Conservation (phyloP, 30 jellyfish, hydroid and myxozoan genomes). For the Pelagia noctiluca region DNA sequence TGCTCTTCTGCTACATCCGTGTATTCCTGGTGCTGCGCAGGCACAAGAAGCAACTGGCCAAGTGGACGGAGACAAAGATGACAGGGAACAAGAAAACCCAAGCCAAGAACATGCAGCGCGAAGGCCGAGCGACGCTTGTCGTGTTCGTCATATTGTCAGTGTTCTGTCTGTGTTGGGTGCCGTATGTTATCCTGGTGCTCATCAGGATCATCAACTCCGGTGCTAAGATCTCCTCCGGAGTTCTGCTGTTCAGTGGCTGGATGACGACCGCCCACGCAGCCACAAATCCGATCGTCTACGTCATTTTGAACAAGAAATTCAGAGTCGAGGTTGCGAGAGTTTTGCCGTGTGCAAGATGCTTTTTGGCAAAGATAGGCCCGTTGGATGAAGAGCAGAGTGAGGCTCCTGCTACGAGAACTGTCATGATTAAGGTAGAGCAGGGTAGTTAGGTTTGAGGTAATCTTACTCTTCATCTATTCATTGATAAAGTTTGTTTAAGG, state of each 20-base stretch:
- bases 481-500: too few relatives aligned
- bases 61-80: constrained; percentile 60
- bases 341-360: constrained; percentile 65
- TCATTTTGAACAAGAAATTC: constrained; percentile 60
- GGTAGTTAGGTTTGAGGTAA: too few relatives aligned
- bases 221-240: constrained; percentile 57
- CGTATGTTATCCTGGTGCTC: constrained; percentile 50
- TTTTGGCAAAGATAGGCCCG: constrained; percentile 69
- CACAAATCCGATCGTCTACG: constrained; percentile 64
- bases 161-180: constrained; percentile 79
- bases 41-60: constrained; percentile 59
- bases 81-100: constrained; percentile 37
- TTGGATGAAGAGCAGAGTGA: constrained; percentile 67
- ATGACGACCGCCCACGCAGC: constrained; percentile 76
- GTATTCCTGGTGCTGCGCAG: constrained; percentile 70
- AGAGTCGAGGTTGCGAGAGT: constrained; percentile 56
- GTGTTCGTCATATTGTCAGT: constrained; percentile 61
- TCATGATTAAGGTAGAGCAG: constrained; percentile 2
- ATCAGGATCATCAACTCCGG: constrained; percentile 30
- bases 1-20: constrained; percentile 68
- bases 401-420: constrained; percentile 50
- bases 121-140: constrained; percentile 75
- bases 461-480: too few relatives aligned
- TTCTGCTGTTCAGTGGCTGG: constrained; percentile 66
- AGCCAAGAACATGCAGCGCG: constrained; percentile 66